Evolutionary conservation across 92 coral and sea anemone species (phyloP).

Genomic region (Desmophyllum pertusum): DNA sequence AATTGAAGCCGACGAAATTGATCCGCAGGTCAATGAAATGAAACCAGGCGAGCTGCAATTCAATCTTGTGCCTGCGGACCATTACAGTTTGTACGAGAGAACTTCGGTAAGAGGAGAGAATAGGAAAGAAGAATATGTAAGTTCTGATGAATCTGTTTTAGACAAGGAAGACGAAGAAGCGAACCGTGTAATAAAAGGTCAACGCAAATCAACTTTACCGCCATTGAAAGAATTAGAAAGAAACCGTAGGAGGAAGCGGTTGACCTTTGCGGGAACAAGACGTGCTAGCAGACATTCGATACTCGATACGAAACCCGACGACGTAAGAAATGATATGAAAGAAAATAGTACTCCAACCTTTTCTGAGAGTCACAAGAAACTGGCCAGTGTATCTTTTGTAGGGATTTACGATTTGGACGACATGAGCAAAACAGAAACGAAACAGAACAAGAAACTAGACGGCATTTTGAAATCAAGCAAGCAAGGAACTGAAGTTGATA

Average conservation of each 20-base stretch:
- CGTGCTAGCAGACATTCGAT: conserved; percentile 13
- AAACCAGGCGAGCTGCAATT: not conserved
- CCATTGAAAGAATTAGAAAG: conserved; percentile 15
- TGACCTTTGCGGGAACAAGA: conserved; percentile 17
- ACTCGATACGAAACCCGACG: not conserved
- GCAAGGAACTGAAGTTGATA: not conserved
- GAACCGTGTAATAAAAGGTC: conserved; percentile 8
- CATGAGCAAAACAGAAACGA: conserved; percentile 28
- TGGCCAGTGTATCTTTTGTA: conserved; percentile 56
- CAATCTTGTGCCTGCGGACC: conserved; percentile 12
- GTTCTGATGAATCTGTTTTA: not conserved
- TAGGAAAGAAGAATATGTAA: not conserved
- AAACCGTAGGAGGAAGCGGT: conserved; percentile 5
- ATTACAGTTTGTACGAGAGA: conserved; percentile 41
- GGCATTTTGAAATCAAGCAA: conserved; percentile 19
- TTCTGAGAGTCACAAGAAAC: conserved; percentile 19
- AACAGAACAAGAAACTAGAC: not conserved
- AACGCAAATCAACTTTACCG: conserved; percentile 10
- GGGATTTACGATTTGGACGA: conserved; percentile 69
- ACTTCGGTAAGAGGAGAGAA: conserved; percentile 8
- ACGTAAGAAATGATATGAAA: not conserved
- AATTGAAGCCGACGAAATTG: conserved; percentile 10
- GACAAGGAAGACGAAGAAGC: not conserved
- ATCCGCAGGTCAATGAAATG: conserved; percentile 2
- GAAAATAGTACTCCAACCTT: not conserved